Base-by-base conservation (phyloP, 1,140 invertebrate genomes). In the Manduca sexta region DNA sequence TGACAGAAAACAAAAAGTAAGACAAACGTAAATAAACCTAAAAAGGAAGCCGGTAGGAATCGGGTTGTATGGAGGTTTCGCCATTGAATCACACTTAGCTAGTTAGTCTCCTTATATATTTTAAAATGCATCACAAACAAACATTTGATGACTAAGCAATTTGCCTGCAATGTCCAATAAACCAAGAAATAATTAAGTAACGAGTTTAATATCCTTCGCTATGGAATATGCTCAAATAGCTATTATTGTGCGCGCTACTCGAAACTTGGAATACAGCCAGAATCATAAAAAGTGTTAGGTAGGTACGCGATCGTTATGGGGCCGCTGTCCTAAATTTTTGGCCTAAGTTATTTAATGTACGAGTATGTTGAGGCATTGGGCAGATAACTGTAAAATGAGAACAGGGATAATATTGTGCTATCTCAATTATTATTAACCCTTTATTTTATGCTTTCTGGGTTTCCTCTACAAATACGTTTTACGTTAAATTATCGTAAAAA, bases 181-280 rank as follows among this genome's bases (percentile, higher is more conserved):
- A 14, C 33, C 11, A 12, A 5, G 33, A 35, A 14, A 5, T 35
- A 35, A n/a, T 35, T 35, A 12, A n/a, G 13, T 12, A 35, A 3
- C 33, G 4, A 5, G 1, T 35, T 35, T 35, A 35, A 35, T 35
- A 35, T 4, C 33, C 33, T 35, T 12, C n/a, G 48, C 64, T 60
- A 71, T 52, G 38, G 64, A 60, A 62, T 65, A 50, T 43, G 49
- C 56, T 62, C 65, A 69, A 64, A 61, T 67, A 56, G 60, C 42
- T 63, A 54, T 45, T 65, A 73, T 64, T 51, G 60, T 52, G 46
- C 60, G 45, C 47, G 38, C 57, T 47, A 56, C 51, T 60, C 49
- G 55, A 63, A 52, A 66, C 64, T 76, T 80, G 76, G 76, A 75
- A 70, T 69, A 63, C 47, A 62, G 76, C 76, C 76, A 80, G 52